Conservation (phyloP, 1,140 invertebrate genomes). For the Oedothorax gibbosus region DNA sequence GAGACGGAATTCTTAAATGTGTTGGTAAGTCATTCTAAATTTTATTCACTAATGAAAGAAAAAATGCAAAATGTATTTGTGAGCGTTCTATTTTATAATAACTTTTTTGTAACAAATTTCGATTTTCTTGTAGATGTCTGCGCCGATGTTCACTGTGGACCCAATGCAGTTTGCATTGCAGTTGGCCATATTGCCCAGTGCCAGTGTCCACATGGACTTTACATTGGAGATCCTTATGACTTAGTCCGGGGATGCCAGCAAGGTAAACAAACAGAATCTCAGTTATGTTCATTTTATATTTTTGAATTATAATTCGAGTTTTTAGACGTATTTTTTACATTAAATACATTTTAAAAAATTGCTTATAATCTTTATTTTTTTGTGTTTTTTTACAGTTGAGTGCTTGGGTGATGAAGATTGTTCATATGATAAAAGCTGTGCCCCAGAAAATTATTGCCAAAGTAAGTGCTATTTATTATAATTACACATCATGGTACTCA, state of each 20-base stretch:
- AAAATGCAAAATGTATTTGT: conserved; percentile 1
- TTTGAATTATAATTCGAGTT: background rate
- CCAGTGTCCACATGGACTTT: conserved; percentile 85
- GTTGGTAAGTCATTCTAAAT: conserved; percentile 63
- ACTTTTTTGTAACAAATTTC: background rate
- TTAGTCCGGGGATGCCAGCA: conserved; percentile 78
- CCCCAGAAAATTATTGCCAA: conserved; percentile 78
- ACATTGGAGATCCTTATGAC: conserved; percentile 85
- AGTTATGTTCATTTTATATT: background rate
- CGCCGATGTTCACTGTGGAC: conserved; percentile 80
- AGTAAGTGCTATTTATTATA: conserved; percentile 70
- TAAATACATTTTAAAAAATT: background rate
- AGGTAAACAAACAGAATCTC: conserved; percentile 37
- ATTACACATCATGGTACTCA: no score
- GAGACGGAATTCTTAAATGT: conserved; percentile 60
- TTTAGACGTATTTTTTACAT: background rate
- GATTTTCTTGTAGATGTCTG: conserved; percentile 78
- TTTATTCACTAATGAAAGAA: background rate
- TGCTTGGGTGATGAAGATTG: conserved; percentile 83
- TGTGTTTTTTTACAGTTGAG: conserved; percentile 71
- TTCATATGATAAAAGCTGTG: conserved; percentile 80
- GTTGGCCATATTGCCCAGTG: conserved; percentile 90
- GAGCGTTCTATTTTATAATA: background rate
- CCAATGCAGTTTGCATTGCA: conserved; percentile 80
- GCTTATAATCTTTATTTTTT: background rate